Percentiles rank a stretch among this genome's conserved stretches.
Conservation (phyloP, 23 tunicate species). For the Styela clava region DNA sequence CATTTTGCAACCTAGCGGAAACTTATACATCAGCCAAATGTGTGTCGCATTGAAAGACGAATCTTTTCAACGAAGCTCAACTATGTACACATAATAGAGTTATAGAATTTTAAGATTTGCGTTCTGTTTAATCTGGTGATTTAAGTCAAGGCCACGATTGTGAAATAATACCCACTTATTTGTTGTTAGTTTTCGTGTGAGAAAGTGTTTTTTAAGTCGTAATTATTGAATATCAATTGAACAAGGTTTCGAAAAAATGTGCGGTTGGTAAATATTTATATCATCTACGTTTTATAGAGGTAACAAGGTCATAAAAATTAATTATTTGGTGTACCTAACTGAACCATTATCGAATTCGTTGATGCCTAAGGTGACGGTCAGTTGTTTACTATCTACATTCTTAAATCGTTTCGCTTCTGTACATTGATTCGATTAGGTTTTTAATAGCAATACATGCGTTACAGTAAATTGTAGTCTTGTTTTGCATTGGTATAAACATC, state of each 20-base stretch:
- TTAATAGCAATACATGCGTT: too few relatives aligned
- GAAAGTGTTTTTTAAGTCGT: neutral
- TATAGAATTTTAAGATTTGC: neutral
- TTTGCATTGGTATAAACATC: neutral
- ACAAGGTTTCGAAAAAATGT: neutral
- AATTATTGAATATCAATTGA: neutral
- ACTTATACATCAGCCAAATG: neutral
- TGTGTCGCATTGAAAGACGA: neutral
- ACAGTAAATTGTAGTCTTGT: too few relatives aligned
- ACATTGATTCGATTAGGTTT: too few relatives aligned
- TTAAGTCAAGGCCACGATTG: neutral
- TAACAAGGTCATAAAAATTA: neutral
- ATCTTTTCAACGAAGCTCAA: neutral
- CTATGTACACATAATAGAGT: neutral
- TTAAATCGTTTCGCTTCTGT: too few relatives aligned
- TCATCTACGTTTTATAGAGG: neutral
- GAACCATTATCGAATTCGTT: neutral
- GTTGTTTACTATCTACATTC: neutral
- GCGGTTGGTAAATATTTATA: neutral
- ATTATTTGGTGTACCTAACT: neutral
- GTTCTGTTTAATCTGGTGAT: neutral
- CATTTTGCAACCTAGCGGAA: neutral
- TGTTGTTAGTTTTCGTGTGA: neutral
- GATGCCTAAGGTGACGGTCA: neutral
- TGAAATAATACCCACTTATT: neutral